Evolutionary conservation across 2,797 vertebrate genomes (phyloP).

Genomic region (Triplophysa yarkandensis): DNA sequence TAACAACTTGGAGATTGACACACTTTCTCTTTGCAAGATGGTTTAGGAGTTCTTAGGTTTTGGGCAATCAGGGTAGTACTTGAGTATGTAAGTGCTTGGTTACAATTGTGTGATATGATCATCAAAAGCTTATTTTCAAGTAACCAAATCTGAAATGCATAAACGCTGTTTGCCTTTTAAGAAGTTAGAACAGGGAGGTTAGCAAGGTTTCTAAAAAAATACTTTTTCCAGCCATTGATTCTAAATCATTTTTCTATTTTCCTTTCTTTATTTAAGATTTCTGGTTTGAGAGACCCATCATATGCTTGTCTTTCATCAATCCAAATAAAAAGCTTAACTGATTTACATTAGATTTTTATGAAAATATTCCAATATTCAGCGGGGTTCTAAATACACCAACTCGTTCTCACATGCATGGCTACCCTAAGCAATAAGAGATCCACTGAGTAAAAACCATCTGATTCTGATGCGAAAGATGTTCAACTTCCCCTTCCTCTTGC

Average conservation of each 20-base stretch:
- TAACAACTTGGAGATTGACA: no score
- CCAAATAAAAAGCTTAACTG: background rate
- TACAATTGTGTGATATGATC: no score
- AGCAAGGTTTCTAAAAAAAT: background rate
- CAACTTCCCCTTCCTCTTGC: background rate
- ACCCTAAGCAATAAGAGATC: background rate
- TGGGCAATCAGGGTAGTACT: background rate
- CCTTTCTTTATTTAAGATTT: background rate
- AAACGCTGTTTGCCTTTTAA: no score
- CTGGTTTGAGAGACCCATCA: no score
- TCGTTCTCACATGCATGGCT: background rate
- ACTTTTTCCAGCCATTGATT: background rate
- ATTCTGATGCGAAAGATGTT: slow-evolving; percentile 26
- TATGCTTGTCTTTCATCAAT: background rate
- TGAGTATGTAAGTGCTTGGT: no score
- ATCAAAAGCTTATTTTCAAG: background rate
- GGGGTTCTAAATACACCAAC: slow-evolving; percentile 11
- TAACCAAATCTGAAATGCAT: background rate
- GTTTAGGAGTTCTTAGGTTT: background rate
- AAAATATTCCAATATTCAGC: background rate
- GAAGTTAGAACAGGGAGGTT: no score
- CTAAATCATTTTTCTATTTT: background rate
- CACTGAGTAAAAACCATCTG: slow-evolving; percentile 34
- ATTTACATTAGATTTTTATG: slow-evolving; percentile 1
- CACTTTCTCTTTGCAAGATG: background rate